Percentiles rank a stretch among this genome's conserved stretches.
These are phyloP conservation scores for Scylla paramamosain DNA, from an alignment of 1,140 invertebrate species.

Conservation along the genomic window DNA sequence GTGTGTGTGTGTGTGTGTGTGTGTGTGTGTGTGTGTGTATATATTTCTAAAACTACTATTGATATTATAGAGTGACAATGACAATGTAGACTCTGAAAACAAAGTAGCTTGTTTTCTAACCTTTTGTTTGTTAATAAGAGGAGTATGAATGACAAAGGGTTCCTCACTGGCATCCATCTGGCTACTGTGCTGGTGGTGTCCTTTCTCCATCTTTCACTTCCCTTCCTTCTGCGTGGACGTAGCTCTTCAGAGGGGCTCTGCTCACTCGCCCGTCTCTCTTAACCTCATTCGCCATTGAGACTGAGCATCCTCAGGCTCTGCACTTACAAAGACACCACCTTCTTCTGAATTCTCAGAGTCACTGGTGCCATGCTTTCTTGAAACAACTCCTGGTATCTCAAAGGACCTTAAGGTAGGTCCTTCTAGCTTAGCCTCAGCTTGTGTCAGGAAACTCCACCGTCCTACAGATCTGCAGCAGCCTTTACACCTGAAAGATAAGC, in stretches of 20 bases:
- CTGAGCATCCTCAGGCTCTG: neutral
- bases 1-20: too few species aligned
- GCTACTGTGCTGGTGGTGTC: neutral
- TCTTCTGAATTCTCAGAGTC: neutral
- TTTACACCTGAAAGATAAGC: neutral
- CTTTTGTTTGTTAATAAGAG: neutral
- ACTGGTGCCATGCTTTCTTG: neutral
- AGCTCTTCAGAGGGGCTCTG: neutral
- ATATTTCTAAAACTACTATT: too few species aligned
- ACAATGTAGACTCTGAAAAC: too few species aligned
- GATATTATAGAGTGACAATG: too few species aligned
- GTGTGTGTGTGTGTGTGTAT: too few species aligned
- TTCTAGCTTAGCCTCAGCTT: neutral
- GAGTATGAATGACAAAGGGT: neutral
- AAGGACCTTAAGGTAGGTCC: neutral
- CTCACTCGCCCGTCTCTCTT: neutral
- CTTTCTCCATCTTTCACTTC: neutral
- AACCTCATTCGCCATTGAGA: neutral
- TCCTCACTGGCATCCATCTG: neutral
- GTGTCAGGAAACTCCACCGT: neutral
- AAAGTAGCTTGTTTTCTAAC: neutral
- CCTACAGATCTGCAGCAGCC: neutral
- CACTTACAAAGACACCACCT: neutral
- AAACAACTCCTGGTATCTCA: neutral
- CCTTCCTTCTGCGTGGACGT: neutral